These are phyloP conservation scores for Stenchaetothrips biformis DNA, from an alignment of 2,888 invertebrate genomes.

Conservation along the genomic window DNA sequence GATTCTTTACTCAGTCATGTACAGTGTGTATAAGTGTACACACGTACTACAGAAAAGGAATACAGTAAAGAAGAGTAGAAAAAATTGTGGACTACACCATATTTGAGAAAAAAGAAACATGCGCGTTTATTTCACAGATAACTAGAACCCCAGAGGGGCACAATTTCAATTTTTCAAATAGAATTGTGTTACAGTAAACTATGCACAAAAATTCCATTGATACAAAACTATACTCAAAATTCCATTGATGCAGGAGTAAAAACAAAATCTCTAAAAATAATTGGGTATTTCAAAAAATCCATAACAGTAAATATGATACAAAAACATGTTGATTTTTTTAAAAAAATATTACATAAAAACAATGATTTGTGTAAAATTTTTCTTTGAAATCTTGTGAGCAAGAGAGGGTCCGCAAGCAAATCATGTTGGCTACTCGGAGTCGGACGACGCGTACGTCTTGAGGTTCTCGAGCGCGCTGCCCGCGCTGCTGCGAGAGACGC, in stretches of 20 bases:
- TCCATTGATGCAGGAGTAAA: not conserved
- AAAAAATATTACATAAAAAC: not conserved
- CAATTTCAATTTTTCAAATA: not conserved
- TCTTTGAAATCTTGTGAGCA: too few relatives aligned
- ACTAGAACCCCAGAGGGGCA: not conserved
- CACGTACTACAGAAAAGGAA: too few relatives aligned
- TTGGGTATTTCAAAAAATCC: not conserved
- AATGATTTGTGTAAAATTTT: not conserved
- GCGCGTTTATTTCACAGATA: not conserved
- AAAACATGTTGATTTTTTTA: not conserved
- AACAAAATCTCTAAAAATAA: not conserved
- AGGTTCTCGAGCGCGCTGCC: too few relatives aligned
- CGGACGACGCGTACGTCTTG: too few relatives aligned
- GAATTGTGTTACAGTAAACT: not conserved
- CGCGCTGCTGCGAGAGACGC: not conserved
- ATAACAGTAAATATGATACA: not conserved
- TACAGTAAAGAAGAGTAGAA: too few relatives aligned
- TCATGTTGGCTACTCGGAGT: too few relatives aligned
- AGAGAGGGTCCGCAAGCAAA: too few relatives aligned
- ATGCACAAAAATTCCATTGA: too few relatives aligned
- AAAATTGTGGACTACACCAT: not conserved
- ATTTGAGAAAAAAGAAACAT: not conserved
- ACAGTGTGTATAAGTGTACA: too few relatives aligned
- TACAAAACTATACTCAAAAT: too few relatives aligned
- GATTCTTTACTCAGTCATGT: too few relatives aligned